phyloP scores from a whole-genome alignment of 2,797 vertebrate genomes.

The Periophthalmus magnuspinnatus region DNA sequence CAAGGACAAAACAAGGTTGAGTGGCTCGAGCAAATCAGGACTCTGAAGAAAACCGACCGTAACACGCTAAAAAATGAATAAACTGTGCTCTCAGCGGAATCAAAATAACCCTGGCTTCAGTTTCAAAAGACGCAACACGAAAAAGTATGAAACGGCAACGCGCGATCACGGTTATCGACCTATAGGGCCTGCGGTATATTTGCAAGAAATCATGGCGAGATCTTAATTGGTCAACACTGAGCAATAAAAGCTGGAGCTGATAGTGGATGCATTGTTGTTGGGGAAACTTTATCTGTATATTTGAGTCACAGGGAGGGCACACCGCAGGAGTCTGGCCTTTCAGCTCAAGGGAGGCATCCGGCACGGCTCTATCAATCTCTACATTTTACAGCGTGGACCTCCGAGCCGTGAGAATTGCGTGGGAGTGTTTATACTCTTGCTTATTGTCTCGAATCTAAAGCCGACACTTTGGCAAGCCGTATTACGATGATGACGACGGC shows the following conservation, averaged over 20 bases:
- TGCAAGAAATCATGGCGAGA: conserved; percentile 57
- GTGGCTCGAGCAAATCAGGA: not conserved
- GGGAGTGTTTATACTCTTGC: conserved; percentile 73
- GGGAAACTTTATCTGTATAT: conserved; percentile 71
- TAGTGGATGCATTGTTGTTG: conserved; percentile 68
- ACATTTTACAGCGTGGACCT: conserved; percentile 73
- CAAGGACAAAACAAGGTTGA: not conserved
- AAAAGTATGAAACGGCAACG: conserved; percentile 21
- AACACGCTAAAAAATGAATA: not conserved
- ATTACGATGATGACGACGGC: conserved; percentile 21
- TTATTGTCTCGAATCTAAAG: conserved; percentile 65
- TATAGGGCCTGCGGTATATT: conserved; percentile 27
- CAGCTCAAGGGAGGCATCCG: conserved; percentile 71
- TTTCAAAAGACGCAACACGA: not conserved
- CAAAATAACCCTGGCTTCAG: not conserved
- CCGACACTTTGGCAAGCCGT: conserved; percentile 46
- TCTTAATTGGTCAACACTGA: conserved; percentile 74
- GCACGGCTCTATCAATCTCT: conserved; percentile 77
- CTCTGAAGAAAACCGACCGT: not conserved
- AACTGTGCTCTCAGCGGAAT: not conserved
- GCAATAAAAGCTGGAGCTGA: conserved; percentile 69
- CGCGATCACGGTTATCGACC: conserved; percentile 47
- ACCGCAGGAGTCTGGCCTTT: conserved; percentile 74
- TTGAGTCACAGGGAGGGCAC: conserved; percentile 70
- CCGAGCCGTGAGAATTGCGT: conserved; percentile 73